Percentiles rank a stretch among this genome's conserved stretches.
Conservation (phyloP, 2,113 vertebrate species). For the Lycaon pictus region DNA sequence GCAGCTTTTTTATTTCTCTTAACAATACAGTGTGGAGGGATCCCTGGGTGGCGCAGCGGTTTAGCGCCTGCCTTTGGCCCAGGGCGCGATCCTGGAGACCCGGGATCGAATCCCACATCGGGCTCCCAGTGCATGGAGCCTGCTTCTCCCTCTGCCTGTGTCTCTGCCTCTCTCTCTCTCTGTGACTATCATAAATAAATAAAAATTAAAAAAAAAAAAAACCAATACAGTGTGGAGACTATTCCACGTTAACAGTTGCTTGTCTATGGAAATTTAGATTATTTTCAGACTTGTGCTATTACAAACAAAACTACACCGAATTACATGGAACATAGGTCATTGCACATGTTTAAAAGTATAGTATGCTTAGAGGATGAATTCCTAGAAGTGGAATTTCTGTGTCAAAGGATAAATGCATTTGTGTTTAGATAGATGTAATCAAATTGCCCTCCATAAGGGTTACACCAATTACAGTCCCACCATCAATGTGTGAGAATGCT, state of each 20-base stretch:
- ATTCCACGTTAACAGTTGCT: background rate
- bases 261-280: background rate
- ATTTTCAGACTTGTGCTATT: background rate
- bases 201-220: no score
- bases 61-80: no score
- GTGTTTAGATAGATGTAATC: background rate
- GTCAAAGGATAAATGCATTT: background rate
- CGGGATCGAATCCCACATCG: no score
- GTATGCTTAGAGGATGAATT: conserved; percentile 4
- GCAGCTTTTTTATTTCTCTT: background rate
- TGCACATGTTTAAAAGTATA: conserved; percentile 13
- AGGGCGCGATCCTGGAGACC: no score
- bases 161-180: no score
- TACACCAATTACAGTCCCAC: background rate
- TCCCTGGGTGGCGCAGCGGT: no score
- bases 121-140: no score
- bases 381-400: background rate
- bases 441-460: background rate
- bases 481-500: background rate
- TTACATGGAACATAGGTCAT: background rate
- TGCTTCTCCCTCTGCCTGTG: no score
- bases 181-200: no score
- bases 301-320: background rate
- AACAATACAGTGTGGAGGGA: background rate
- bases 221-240: background rate